A percentile compares a stretch with the other conserved stretches of the same genome.
Evolutionary conservation across 2,113 vertebrate genomes (phyloP).

Genomic region (Elanoides forficatus): DNA sequence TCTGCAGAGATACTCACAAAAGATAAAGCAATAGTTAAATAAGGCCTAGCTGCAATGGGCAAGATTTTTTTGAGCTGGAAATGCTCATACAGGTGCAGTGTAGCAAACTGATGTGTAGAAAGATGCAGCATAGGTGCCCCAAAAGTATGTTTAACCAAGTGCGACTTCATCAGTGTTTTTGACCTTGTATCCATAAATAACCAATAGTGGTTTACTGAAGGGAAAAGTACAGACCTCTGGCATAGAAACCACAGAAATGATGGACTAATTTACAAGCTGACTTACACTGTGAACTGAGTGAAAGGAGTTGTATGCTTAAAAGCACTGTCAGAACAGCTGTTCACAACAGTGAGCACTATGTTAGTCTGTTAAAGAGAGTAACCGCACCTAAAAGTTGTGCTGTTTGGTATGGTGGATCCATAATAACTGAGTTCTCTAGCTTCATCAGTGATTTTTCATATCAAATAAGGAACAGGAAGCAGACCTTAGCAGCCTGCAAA

Average conservation of each 20-base stretch:
- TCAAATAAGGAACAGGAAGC: neutral
- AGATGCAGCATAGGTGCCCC: neutral
- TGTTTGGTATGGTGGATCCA: neutral
- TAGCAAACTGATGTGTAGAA: neutral
- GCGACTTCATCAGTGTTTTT: neutral
- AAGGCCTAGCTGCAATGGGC: neutral
- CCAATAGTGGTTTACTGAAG: neutral
- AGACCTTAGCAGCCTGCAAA: neutral
- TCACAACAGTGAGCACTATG: neutral
- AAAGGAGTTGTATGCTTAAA: neutral
- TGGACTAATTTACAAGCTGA: neutral
- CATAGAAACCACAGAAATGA: neutral
- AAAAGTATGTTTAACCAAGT: neutral
- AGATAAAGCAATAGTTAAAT: neutral
- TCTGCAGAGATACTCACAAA: neutral
- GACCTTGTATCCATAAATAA: neutral
- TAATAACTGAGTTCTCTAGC: neutral
- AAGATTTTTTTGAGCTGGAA: neutral
- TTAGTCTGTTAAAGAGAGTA: neutral
- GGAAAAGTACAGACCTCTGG: neutral
- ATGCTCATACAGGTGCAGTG: neutral
- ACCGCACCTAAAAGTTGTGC: neutral
- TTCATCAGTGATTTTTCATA: neutral
- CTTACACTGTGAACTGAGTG: neutral
- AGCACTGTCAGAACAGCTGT: neutral